A percentile compares a stretch with the other conserved stretches of the same genome.
phyloP scores from a whole-genome alignment of 2,113 vertebrate genomes.

The Pelecanus crispus region DNA sequence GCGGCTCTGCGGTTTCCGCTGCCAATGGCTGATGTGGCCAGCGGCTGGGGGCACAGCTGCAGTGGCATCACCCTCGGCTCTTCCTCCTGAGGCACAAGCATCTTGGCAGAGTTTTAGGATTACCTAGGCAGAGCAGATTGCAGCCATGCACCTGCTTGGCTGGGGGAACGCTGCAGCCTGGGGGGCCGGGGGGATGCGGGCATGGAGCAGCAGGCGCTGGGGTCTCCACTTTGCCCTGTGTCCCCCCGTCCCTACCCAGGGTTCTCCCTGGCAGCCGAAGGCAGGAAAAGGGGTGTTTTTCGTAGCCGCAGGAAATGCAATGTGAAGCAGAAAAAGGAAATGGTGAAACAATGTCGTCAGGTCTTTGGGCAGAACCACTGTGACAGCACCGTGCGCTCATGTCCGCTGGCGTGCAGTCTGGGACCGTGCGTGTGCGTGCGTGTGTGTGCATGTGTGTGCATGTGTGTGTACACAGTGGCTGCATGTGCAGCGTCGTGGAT shows the following conservation, averaged over 20 bases:
- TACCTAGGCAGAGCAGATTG: not conserved
- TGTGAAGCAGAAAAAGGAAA: not conserved
- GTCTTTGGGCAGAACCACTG: not conserved
- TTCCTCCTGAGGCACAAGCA: not conserved
- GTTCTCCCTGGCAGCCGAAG: not conserved
- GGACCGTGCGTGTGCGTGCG: not conserved
- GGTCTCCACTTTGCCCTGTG: not conserved
- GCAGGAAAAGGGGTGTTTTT: not conserved
- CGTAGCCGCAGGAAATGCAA: not conserved
- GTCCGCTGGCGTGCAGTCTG: not conserved
- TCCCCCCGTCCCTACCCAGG: not conserved
- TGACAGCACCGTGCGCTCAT: fast-evolving
- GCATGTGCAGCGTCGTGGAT: fast-evolving
- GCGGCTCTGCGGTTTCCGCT: fast-evolving
- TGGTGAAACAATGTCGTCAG: not conserved
- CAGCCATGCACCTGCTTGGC: not conserved
- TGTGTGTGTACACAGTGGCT: fast-evolving
- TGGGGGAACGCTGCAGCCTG: not conserved
- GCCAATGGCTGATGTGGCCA: fast-evolving
- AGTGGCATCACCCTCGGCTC: not conserved
- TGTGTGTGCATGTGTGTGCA: not conserved
- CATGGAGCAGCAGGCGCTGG: fast-evolving
- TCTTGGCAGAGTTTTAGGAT: not conserved
- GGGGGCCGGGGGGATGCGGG: fast-evolving
- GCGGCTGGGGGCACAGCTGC: fast-evolving